Evolutionary conservation across 2,797 vertebrate species (phyloP).

Genomic region (Vultur gryphus): DNA sequence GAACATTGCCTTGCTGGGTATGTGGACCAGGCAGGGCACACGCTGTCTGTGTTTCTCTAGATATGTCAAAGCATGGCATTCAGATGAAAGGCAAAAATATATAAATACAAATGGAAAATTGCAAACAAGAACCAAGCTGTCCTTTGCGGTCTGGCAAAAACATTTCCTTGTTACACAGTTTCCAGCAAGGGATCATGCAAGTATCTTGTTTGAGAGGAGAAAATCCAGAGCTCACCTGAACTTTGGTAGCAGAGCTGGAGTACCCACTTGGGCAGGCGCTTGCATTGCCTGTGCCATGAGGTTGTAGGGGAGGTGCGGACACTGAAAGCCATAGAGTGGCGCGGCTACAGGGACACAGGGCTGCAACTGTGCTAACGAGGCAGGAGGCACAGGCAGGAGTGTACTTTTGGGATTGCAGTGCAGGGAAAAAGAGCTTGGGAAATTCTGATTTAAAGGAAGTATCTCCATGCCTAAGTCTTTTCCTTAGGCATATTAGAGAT

Average conservation of each 20-base stretch:
- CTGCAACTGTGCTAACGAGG: accelerated
- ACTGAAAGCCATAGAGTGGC: background rate
- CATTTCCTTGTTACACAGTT: background rate
- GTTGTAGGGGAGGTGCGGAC: background rate
- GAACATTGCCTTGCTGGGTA: background rate
- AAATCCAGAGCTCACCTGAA: background rate
- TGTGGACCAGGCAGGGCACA: background rate
- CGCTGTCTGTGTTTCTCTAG: background rate
- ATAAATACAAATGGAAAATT: background rate
- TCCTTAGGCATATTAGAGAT: background rate
- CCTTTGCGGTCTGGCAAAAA: background rate
- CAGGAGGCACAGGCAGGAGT: background rate
- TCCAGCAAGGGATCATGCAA: background rate
- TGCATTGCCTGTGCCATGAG: background rate
- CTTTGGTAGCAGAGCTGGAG: background rate
- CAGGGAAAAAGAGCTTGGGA: background rate
- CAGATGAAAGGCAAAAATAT: background rate
- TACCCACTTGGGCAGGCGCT: accelerated
- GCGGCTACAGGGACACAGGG: background rate
- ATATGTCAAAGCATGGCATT: background rate
- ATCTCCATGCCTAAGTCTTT: background rate
- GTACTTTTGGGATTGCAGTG: background rate
- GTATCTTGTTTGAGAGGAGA: background rate
- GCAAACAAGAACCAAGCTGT: background rate
- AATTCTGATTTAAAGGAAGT: background rate